These are phyloP conservation scores for Priocnemis perturbator DNA, from an alignment of 2,888 invertebrate species.

Conservation along the genomic window DNA sequence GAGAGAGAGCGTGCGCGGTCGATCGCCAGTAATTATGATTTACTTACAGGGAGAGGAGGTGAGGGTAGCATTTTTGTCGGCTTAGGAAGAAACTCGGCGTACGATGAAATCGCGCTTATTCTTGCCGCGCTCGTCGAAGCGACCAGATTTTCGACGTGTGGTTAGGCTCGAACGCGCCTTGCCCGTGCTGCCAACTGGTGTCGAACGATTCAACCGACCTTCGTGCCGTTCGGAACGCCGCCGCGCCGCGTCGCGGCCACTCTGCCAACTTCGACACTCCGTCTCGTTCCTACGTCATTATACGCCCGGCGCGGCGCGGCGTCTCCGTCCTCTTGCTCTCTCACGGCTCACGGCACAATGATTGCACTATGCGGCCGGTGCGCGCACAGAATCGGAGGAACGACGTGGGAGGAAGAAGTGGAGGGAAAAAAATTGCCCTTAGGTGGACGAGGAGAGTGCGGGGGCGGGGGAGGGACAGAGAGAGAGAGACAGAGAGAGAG, in stretches of 20 bases:
- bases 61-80: too few relatives aligned
- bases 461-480: slow-evolving; percentile 11
- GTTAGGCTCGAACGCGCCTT: slow-evolving; percentile 57
- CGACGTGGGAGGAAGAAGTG: slow-evolving; percentile 1
- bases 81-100: too few relatives aligned
- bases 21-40: too few relatives aligned
- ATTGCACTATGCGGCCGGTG: slow-evolving; percentile 17
- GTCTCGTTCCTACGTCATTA: slow-evolving; percentile 20
- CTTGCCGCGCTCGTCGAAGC: too few relatives aligned
- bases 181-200: slow-evolving; percentile 73
- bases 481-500: slow-evolving; percentile 22
- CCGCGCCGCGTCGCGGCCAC: slow-evolving; percentile 56
- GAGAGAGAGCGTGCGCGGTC: too few relatives aligned
- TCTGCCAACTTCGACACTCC: slow-evolving; percentile 43
- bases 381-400: slow-evolving; percentile 3
- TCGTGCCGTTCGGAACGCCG: slow-evolving; percentile 50
- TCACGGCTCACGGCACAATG: slow-evolving; percentile 17
- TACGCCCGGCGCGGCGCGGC: not conserved
- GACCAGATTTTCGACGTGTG: too few relatives aligned
- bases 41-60: too few relatives aligned
- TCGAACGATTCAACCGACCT: slow-evolving; percentile 25
- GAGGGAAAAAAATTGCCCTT: too few relatives aligned
- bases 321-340: slow-evolving; percentile 10
- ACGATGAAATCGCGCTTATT: too few relatives aligned
- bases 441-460: too few relatives aligned